Conservation (phyloP, 2,113 vertebrate species). For the Chauna torquata region DNA sequence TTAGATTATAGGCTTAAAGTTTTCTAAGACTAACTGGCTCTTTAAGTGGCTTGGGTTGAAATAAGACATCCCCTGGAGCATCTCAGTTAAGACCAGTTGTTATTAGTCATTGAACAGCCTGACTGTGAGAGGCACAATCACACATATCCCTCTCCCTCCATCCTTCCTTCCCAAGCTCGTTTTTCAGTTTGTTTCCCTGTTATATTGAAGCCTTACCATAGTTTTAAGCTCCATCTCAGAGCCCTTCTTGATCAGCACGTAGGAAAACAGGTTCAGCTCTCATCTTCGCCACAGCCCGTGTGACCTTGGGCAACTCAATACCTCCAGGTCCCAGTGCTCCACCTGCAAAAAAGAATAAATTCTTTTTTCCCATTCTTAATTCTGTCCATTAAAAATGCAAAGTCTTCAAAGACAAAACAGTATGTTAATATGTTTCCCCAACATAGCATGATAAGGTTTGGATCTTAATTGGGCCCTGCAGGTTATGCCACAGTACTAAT, state of each 20-base stretch:
- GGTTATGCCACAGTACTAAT: conserved; percentile 29
- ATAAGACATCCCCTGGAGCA: conserved; percentile 16
- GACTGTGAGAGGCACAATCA: conserved; percentile 11
- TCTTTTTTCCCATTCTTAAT: conserved; percentile 29
- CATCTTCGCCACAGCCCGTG: background rate
- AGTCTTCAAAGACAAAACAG: conserved; percentile 40
- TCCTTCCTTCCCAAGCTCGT: conserved; percentile 13
- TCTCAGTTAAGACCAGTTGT: background rate
- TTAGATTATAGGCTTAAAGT: conserved; percentile 52
- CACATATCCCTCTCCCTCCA: background rate
- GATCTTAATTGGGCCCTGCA: conserved; percentile 53
- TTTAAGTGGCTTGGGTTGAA: conserved; percentile 57
- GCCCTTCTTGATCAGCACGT: background rate
- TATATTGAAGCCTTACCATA: background rate
- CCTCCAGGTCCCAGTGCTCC: background rate
- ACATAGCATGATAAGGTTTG: background rate
- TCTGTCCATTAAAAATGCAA: conserved; percentile 42
- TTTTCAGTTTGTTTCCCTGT: conserved; percentile 35
- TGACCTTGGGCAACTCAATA: conserved; percentile 10
- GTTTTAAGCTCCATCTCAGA: background rate
- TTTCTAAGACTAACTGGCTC: conserved; percentile 49
- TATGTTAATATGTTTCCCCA: background rate
- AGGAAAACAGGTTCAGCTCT: conserved; percentile 17
- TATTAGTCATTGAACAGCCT: conserved; percentile 21
- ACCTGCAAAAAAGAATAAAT: conserved; percentile 10